These are phyloP conservation scores for Speoplatyrhinus poulsoni DNA, from an alignment of 2,113 vertebrate species.

Conservation along the genomic window DNA sequence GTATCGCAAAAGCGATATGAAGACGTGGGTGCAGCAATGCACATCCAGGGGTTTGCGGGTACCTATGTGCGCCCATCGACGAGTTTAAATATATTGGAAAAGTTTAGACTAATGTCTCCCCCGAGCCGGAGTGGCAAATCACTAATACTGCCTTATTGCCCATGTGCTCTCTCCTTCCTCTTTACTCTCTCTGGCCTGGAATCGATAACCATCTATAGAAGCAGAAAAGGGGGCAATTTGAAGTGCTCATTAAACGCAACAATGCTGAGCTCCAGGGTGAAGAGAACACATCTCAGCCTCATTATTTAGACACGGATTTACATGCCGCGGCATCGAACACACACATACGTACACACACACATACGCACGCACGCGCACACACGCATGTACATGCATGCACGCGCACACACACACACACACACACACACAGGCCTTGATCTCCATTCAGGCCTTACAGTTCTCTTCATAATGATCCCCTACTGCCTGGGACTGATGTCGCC, in stretches of 20 bases:
- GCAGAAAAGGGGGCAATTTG: slow-evolving; percentile 22
- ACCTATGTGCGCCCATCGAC: neutral
- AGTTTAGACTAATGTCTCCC: slow-evolving; percentile 5
- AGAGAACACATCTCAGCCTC: slow-evolving; percentile 3
- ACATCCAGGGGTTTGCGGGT: slow-evolving; percentile 12
- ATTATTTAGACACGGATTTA: slow-evolving; percentile 8
- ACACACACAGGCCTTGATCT: neutral
- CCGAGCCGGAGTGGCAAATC: neutral
- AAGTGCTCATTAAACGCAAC: slow-evolving; percentile 55
- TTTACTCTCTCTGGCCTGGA: slow-evolving; percentile 10
- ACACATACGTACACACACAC: neutral
- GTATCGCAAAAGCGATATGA: neutral
- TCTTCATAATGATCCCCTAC: slow-evolving; percentile 4
- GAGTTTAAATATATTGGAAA: slow-evolving; percentile 14
- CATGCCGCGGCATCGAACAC: neutral
- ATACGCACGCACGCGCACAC: neutral
- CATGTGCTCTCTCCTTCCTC: neutral
- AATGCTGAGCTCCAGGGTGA: slow-evolving; percentile 26
- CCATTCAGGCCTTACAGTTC: neutral
- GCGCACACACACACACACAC: neutral
- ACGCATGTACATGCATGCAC: neutral
- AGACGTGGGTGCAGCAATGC: slow-evolving; percentile 11
- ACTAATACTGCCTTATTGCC: neutral
- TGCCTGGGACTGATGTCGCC: slow-evolving; percentile 9
- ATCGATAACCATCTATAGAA: slow-evolving; percentile 55